These are phyloP conservation scores for Drosophila demipolita DNA, from an alignment of 2,888 invertebrate genomes.

Conservation along the genomic window DNA sequence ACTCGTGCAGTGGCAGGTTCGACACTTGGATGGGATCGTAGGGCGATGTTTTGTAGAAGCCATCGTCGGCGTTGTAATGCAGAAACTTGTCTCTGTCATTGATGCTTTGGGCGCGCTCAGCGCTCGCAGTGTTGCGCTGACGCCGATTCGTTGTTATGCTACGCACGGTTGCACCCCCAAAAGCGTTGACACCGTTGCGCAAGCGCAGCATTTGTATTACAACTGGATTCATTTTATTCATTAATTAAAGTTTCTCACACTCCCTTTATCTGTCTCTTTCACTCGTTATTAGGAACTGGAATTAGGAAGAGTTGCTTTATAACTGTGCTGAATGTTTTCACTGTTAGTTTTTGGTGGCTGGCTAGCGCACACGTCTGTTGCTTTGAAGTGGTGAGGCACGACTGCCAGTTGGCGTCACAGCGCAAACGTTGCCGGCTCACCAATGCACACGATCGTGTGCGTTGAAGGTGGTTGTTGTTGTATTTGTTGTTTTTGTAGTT, in stretches of 20 bases:
- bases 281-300: not conserved
- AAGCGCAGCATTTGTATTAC: constrained; percentile 62
- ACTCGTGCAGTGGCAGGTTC: constrained; percentile 87
- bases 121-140: constrained; percentile 73
- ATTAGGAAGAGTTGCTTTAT: constrained; percentile 14
- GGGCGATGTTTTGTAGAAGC: constrained; percentile 85
- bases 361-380: constrained; percentile 57
- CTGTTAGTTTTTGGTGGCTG: constrained; percentile 14
- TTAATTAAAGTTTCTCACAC: not conserved
- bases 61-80: constrained; percentile 78
- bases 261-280: not conserved
- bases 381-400: constrained; percentile 69
- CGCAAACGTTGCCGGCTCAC: constrained; percentile 49
- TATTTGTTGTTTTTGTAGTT: constrained; percentile 8
- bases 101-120: constrained; percentile 70
- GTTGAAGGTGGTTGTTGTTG: constrained; percentile 39
- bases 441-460: constrained; percentile 22
- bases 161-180: constrained; percentile 32
- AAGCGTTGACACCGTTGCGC: constrained; percentile 49
- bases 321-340: not conserved
- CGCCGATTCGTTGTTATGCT: constrained; percentile 67
- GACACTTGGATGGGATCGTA: constrained; percentile 86
- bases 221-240: constrained; percentile 60
- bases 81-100: constrained; percentile 78
- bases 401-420: constrained; percentile 65